Base-by-base conservation (phyloP, 1,140 invertebrate genomes). In the Platorchestia sp. region DNA sequence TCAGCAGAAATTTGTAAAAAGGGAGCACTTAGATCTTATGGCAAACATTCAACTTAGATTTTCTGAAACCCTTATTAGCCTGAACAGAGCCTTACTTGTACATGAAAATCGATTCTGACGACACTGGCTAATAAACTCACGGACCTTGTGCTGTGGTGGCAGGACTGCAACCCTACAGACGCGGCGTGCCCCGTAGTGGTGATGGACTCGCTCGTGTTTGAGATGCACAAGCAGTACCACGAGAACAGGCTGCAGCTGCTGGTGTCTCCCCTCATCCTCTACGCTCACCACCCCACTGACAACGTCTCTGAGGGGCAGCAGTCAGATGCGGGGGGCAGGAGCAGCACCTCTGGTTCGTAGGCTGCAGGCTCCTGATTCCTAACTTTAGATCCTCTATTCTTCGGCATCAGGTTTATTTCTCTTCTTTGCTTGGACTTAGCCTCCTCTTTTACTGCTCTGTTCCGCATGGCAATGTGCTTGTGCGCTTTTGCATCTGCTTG, bases 171-270 rank as follows among this genome's bases (percentile, higher is more conserved):
- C 95, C 98, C 98, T 90, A 98, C 98, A 96, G 98, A 99, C 97
- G 98, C 98, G 19, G 98, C 99, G 0, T 99, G 99, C 97, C 99
- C 99, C 0, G 98, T 99, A 42, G 98, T 99, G 96, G 97, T 99
- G 90, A 97, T 99, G 36, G 99, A 99, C 97, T 97, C 99, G 96
- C 98, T 99, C 96, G 99, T 98, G 6, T 99, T 99, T 97, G 99
- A 99, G 97, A 99, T 99, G 98, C 98, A 99, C 96, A 99, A 99
- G 97, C 98, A 98, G 19, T 99, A 98, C 97, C 98, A 98, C 96
- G 99, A 99, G 97, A 99, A 99, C 0, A 98, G 98, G 96, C 97
- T 99, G 0, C 99, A 99, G 97, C 97, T 99, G 0, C 97, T 99
- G 0, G 97, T 99, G 0, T 99, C 99, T 96, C 99, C 99, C 0